Evolutionary conservation across 2,888 invertebrate genomes (phyloP), one percentile per base, ranked within the genome.

Genomic region (Sarcophaga variegata): DNA sequence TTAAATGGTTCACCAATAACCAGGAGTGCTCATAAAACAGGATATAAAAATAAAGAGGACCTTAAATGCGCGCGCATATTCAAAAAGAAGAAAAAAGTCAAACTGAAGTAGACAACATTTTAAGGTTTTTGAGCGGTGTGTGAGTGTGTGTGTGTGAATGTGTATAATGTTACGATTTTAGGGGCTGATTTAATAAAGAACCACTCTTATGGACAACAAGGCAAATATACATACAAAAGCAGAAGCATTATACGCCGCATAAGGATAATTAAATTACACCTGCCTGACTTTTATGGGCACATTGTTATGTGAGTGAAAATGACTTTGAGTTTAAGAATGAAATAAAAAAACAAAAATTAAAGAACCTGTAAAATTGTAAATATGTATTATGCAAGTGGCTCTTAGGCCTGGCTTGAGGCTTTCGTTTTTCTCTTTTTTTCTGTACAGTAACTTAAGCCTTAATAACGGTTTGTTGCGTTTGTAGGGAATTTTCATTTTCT

Each of bases 181-280:
- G 71, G 84, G 87, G 87, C 87, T 84, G 84, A 80, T 71, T 79
- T 87, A 82, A 66, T 45, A 70, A 17, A 67, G 59, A 54, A 17
- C 49, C 69, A 70, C 74, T 17, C 27, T 45, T 27, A 66, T 12
- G 62, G 4, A 62, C 27, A 20, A 12, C 37, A 8, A 37, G 8
- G 37, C 37, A 37, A 6, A 37, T 37, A 37, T 10, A 37, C 37
- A 37, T 37, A 37, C 37, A 17, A 54, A 27, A 64, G 60, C 45
- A 64, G 22, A 12, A 54, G 54, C 54, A 17, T 12, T 54, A 5
- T 54, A 14, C 10, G 17, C 12, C 0, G 4, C 49, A 70, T 27
- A 71, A 82, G 62, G 60, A 87, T 84, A 84, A 84, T 87, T 87
- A 87, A 84, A 87, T 87, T 87, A 84, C 87, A 87, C 87, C 87